Conservation (phyloP, 1,140 invertebrate genomes). For the Hypsibius dujardini region DNA sequence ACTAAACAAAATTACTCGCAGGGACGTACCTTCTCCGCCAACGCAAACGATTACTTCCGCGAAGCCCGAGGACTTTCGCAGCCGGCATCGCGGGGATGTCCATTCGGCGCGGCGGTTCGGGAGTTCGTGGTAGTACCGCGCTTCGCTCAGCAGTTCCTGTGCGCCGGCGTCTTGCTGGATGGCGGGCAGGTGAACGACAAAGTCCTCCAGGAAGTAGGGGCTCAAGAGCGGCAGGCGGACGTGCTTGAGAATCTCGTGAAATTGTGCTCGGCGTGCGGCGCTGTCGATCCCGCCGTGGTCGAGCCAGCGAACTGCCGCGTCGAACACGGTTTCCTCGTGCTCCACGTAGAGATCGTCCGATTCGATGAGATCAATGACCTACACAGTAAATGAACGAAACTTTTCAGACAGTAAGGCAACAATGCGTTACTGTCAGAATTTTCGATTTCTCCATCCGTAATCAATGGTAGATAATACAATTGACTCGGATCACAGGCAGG, state of each 20-base stretch:
- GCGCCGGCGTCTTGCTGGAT: slow-evolving; percentile 33
- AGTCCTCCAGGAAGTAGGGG: slow-evolving; percentile 43
- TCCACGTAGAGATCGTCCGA: slow-evolving; percentile 40
- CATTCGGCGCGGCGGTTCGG: slow-evolving; percentile 36
- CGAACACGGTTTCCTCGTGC: slow-evolving; percentile 40
- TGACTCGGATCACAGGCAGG: no score
- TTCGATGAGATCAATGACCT: slow-evolving; percentile 36
- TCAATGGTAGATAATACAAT: no score
- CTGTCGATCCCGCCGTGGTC: slow-evolving; percentile 31
- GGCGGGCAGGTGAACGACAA: slow-evolving; percentile 34
- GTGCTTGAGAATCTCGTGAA: slow-evolving; percentile 37
- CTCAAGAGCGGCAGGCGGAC: slow-evolving; percentile 40
- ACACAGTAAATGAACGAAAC: neutral
- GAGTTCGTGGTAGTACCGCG: slow-evolving; percentile 38
- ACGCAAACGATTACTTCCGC: slow-evolving; percentile 39
- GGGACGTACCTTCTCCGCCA: slow-evolving; percentile 41
- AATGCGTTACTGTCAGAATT: no score
- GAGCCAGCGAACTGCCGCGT: slow-evolving; percentile 39
- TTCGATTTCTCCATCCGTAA: no score
- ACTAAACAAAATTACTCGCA: no score
- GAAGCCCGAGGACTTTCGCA: slow-evolving; percentile 24
- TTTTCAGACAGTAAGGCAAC: no score
- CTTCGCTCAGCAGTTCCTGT: slow-evolving; percentile 36
- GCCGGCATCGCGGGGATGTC: slow-evolving; percentile 25
- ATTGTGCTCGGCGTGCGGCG: slow-evolving; percentile 29